phyloP scores from a whole-genome alignment of 1,140 invertebrate species.

The Teleopsis dalmanni region DNA sequence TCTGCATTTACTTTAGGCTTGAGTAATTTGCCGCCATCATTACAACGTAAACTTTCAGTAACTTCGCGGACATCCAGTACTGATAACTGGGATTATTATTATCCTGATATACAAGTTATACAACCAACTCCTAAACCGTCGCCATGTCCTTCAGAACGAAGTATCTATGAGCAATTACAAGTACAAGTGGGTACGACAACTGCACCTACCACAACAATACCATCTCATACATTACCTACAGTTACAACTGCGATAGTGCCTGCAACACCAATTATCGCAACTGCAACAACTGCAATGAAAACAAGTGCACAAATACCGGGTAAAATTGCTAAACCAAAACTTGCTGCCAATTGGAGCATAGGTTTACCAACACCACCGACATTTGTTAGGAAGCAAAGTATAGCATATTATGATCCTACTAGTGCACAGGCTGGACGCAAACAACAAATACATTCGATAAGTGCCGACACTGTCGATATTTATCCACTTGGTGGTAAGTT shows the following conservation, averaged over 20 bases:
- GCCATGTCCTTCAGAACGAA: constrained; percentile 66
- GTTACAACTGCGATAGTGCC: not conserved
- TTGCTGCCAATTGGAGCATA: not conserved
- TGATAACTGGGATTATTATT: constrained; percentile 55
- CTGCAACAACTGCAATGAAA: constrained; percentile 5
- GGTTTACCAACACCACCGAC: not conserved
- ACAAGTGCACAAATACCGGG: not conserved
- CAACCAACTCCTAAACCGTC: constrained; percentile 71
- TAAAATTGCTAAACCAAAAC: not conserved
- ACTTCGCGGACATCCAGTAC: constrained; percentile 45
- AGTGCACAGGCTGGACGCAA: constrained; percentile 35
- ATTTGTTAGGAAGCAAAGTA: constrained; percentile 37
- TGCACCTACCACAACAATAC: not conserved
- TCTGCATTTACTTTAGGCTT: constrained; percentile 66
- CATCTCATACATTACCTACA: not conserved
- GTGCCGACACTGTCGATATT: constrained; percentile 37
- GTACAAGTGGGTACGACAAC: not conserved
- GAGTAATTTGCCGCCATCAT: constrained; percentile 49
- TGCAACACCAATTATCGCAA: constrained; percentile 1
- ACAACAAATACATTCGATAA: constrained; percentile 41
- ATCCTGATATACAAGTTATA: constrained; percentile 68
- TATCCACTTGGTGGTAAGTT: constrained; percentile 34
- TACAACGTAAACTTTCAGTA: constrained; percentile 36
- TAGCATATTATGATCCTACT: constrained; percentile 40
- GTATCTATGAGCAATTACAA: constrained; percentile 25